Base-by-base conservation (phyloP, 2,888 invertebrate species). In the Dicyrtomina minuta region DNA sequence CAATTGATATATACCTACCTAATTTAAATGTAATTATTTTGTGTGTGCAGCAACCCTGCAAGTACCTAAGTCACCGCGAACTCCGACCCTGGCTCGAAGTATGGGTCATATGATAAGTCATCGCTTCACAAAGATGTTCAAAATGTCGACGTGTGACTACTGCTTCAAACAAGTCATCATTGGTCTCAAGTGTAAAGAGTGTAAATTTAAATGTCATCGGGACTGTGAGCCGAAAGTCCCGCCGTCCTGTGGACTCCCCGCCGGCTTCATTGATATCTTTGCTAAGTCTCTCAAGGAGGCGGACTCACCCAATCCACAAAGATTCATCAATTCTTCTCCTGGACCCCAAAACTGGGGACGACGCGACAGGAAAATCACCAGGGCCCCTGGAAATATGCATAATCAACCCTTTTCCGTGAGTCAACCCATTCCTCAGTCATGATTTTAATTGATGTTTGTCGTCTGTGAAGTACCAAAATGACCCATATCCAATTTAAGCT, bases 51-150 rank as follows among this genome's bases (percentile, higher is more conserved):
- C 83, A 83, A 84, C 84, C 79, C 81, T 86, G 46, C 84, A 84
- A 82, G 86, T 86, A 77, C 87, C 88, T 75, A 87, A 87, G 80
- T 88, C 88, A 66, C 92, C 93, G 3, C 87, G 90, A 79, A 91
- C 92, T 60, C 90, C 90, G 0, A 87, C 89, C 1, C 87, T 91
- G 62, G 85, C 87, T n/a, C 84, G 90, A 56, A 87, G 87, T 59
- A 94, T 94, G 93, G 91, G 90, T 72, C 91, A 94, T 83, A 89
- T 90, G 82, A 94, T 94, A 80, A 89, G 91, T 77, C 95, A 95
- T 84, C 89, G 94, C 70, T 95, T 95, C 83, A 89, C 89, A 68
- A 93, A 91, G 85, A 90, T 89, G 41, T 90, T 93, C 83, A 93
- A 92, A 83, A 90, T 92, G 83, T 90, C 92, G 66, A 91, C 90